A percentile compares a stretch with the other conserved stretches of the same genome.
Evolutionary conservation across 2,113 vertebrate genomes (phyloP).

Genomic region (Proterorhinus semilunaris): DNA sequence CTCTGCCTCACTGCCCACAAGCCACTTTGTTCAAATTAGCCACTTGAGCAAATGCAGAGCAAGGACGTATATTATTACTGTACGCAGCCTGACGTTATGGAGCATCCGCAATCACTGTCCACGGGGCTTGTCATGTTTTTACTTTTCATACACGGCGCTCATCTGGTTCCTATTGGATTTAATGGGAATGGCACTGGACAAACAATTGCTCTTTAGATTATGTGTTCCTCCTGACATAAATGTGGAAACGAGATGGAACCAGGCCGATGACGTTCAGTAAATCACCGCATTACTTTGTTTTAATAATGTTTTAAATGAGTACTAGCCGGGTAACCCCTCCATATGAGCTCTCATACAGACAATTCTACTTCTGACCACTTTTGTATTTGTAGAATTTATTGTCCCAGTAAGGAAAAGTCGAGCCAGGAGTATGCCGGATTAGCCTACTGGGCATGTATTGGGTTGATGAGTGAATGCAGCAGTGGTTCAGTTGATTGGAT

Average conservation of each 20-base stretch:
- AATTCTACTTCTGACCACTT: too few species aligned
- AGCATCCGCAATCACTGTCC: conserved; percentile 46
- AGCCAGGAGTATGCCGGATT: too few species aligned
- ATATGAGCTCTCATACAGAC: too few species aligned
- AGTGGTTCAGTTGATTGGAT: too few species aligned
- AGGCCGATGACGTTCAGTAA: neutral
- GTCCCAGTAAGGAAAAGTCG: too few species aligned
- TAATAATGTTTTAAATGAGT: too few species aligned
- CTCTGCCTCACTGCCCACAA: conserved; percentile 38
- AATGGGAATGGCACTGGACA: conserved; percentile 52
- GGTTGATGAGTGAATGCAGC: too few species aligned
- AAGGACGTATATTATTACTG: conserved; percentile 39
- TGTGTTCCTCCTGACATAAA: conserved; percentile 59
- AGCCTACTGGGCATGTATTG: too few species aligned
- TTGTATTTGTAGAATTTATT: too few species aligned
- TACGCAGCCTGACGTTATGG: conserved; percentile 31
- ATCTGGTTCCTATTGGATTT: conserved; percentile 63
- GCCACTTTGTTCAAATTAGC: conserved; percentile 13
- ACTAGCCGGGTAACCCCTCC: too few species aligned
- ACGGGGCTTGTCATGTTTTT: conserved; percentile 50
- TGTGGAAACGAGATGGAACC: conserved; percentile 25
- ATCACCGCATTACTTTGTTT: too few species aligned
- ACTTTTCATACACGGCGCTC: conserved; percentile 43
- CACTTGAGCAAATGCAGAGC: conserved; percentile 52
- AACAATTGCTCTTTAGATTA: conserved; percentile 51